Conservation (phyloP, 2,888 invertebrate genomes). For the Hydropsyche betteni region DNA sequence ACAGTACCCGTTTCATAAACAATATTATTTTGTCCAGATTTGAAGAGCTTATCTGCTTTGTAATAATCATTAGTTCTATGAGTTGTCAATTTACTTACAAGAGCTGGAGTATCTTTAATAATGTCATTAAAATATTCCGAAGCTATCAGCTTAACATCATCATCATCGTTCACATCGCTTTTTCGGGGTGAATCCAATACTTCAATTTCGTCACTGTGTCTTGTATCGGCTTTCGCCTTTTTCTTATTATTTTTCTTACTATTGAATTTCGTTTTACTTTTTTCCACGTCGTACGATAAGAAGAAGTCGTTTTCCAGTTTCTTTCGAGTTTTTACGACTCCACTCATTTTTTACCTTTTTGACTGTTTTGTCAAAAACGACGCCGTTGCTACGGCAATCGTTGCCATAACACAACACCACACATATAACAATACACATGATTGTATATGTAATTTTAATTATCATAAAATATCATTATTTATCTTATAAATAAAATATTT, state of each 20-base stretch:
- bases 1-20: too few species aligned
- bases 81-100: not conserved
- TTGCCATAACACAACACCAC: not conserved
- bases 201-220: slow-evolving; percentile 3
- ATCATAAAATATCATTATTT: too few species aligned
- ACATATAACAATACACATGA: too few species aligned
- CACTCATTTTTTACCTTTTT: slow-evolving; percentile 8
- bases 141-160: not conserved
- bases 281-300: slow-evolving; percentile 6
- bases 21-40: not conserved
- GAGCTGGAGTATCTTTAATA: not conserved
- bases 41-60: not conserved
- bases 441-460: too few species aligned
- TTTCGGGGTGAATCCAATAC: slow-evolving; percentile 1
- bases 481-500: too few species aligned
- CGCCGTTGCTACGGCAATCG: slow-evolving; percentile 2
- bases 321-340: not conserved
- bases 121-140: slow-evolving; percentile 3
- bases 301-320: slow-evolving; percentile 23
- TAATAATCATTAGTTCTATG: not conserved
- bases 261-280: not conserved
- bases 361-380: not conserved
- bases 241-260: not conserved
- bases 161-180: not conserved
- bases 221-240: not conserved